These are phyloP conservation scores for Oreochromis aureus DNA, from an alignment of 2,113 vertebrate species.

Conservation along the genomic window DNA sequence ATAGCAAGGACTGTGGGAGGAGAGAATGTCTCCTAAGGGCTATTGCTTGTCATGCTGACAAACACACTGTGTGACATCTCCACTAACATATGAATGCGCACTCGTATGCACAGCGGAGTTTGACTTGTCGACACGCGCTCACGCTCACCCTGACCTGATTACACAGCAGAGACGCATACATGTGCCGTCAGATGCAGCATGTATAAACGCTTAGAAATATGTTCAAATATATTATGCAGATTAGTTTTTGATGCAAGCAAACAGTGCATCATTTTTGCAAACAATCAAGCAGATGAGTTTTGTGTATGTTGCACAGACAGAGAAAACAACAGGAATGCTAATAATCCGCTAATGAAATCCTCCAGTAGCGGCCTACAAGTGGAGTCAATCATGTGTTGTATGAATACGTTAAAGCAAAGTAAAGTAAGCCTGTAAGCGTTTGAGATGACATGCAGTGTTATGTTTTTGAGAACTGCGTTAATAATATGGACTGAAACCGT, in stretches of 20 bases:
- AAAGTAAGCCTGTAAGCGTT: neutral
- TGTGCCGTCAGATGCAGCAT: neutral
- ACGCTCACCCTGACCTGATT: constrained; percentile 17
- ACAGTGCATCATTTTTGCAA: neutral
- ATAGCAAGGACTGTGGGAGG: neutral
- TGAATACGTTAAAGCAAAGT: neutral
- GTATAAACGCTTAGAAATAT: neutral
- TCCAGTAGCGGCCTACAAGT: neutral
- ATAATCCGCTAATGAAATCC: neutral
- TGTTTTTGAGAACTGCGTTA: neutral
- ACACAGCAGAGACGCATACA: neutral
- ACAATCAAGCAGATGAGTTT: neutral
- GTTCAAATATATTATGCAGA: neutral
- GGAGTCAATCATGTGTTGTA: neutral
- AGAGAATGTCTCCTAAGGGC: constrained; percentile 1
- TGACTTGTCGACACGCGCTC: neutral
- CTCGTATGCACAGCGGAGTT: neutral
- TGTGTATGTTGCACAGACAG: neutral
- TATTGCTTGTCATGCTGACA: constrained; percentile 28
- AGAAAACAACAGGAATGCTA: neutral
- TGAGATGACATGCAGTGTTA: neutral
- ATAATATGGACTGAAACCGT: neutral
- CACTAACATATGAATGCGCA: neutral
- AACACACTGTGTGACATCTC: constrained; percentile 31
- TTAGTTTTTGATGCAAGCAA: neutral